Evolutionary conservation across 2,113 vertebrate species (phyloP).

Genomic region (Micromys minutus): DNA sequence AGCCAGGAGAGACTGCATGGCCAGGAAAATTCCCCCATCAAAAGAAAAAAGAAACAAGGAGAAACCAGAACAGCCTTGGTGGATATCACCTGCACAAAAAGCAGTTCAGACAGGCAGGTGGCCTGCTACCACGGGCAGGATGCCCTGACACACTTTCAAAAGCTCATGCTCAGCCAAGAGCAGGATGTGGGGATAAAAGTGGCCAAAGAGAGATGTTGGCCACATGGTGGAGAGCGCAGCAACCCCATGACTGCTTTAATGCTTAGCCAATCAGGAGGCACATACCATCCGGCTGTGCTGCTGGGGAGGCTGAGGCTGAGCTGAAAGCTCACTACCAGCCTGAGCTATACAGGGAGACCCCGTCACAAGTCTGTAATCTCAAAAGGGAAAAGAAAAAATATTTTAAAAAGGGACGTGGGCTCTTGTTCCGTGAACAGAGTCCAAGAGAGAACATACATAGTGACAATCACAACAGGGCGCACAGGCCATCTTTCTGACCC

Average conservation of each 20-base stretch:
- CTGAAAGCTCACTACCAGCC: too few relatives aligned
- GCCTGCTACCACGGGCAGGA: neutral
- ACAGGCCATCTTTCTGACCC: neutral
- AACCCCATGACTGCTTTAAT: too few relatives aligned
- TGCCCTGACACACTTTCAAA: neutral
- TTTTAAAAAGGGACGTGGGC: neutral
- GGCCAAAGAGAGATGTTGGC: neutral
- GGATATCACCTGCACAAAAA: neutral
- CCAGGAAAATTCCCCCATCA: neutral
- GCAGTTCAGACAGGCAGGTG: neutral
- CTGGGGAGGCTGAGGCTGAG: neutral
- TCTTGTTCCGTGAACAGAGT: neutral
- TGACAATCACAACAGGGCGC: neutral
- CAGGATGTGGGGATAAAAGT: neutral
- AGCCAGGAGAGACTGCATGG: neutral
- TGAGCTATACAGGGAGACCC: neutral
- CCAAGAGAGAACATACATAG: neutral
- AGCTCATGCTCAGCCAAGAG: neutral
- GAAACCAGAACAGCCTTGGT: neutral
- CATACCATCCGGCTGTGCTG: too few relatives aligned
- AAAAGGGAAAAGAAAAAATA: neutral
- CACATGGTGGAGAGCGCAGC: too few relatives aligned
- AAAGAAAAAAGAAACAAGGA: neutral
- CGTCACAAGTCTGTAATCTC: neutral
- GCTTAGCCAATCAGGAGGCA: neutral